These are phyloP conservation scores for Notothenia coriiceps DNA, from an alignment of 2,113 vertebrate species.

Conservation along the genomic window DNA sequence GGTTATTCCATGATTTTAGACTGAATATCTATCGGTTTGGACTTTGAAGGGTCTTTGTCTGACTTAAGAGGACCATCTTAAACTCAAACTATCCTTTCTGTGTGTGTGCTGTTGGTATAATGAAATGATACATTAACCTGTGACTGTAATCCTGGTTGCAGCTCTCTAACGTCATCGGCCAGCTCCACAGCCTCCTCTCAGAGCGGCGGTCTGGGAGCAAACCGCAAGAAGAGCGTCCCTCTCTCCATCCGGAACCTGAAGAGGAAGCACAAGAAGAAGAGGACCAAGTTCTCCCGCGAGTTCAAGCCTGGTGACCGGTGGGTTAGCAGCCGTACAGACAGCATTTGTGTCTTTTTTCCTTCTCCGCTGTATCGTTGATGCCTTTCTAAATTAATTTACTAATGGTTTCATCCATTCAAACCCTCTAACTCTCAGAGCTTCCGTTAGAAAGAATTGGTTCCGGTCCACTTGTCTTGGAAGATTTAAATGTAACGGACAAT, in stretches of 20 bases:
- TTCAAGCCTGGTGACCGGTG: conserved; percentile 97
- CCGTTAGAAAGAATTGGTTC: too few species aligned
- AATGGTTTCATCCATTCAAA: too few species aligned
- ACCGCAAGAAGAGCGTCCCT: conserved; percentile 95
- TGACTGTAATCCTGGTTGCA: conserved; percentile 14
- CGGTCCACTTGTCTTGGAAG: too few species aligned
- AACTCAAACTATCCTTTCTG: neutral
- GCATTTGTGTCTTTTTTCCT: neutral
- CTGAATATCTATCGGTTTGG: neutral
- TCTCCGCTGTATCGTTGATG: too few species aligned
- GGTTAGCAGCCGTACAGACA: conserved; percentile 15
- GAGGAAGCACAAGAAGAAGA: conserved; percentile 98
- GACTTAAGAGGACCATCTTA: neutral
- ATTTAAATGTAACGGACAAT: too few species aligned
- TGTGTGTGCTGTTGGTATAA: neutral
- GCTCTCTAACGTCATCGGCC: conserved; percentile 96
- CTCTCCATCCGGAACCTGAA: conserved; percentile 97
- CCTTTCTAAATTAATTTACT: too few species aligned
- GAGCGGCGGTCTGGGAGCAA: conserved; percentile 88
- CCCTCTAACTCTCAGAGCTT: too few species aligned
- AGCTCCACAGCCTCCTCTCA: conserved; percentile 97
- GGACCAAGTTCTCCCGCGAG: conserved; percentile 94
- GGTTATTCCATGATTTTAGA: neutral
- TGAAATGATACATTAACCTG: neutral
- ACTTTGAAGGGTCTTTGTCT: neutral